Conservation (phyloP, 1,140 invertebrate species). For the Apis cerana region DNA sequence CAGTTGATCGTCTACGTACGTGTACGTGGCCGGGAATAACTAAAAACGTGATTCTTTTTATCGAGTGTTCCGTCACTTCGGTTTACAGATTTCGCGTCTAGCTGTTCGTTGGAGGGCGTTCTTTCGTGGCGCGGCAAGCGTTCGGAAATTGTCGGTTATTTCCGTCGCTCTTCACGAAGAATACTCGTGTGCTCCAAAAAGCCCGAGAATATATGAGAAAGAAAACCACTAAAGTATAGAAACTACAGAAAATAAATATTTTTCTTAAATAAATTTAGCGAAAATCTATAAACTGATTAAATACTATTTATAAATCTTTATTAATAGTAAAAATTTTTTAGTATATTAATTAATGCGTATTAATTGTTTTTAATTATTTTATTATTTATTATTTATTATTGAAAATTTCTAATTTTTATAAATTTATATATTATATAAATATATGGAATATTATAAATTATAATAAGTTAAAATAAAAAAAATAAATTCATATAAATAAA, state of each 20-base stretch:
- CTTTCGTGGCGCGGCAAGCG: constrained; percentile 75
- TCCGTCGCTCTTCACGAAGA: constrained; percentile 54
- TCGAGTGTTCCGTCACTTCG: constrained; percentile 57
- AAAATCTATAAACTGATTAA: not conserved
- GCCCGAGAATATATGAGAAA: constrained; percentile 34
- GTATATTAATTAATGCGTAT: not conserved
- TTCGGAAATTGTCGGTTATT: constrained; percentile 66
- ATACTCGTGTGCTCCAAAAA: constrained; percentile 56
- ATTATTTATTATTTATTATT: not conserved
- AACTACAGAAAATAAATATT: constrained; percentile 9
- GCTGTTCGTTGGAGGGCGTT: constrained; percentile 70
- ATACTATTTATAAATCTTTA: not conserved
- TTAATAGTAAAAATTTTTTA: not conserved
- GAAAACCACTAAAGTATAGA: constrained; percentile 31
- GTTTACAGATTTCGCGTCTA: constrained; percentile 67
- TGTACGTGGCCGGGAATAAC: constrained; percentile 38
- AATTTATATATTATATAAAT: not conserved
- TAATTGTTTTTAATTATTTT: not conserved
- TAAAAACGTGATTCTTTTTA: constrained; percentile 49
- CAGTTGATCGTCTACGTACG: constrained; percentile 36
- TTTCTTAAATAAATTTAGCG: not conserved
- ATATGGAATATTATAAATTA: not conserved
- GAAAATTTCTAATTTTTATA: not conserved
- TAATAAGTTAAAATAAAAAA: not conserved
- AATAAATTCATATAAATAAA: constrained; percentile 13